Conservation (phyloP, 1,140 invertebrate species). For the Macrotrachela quadricornifera region DNA sequence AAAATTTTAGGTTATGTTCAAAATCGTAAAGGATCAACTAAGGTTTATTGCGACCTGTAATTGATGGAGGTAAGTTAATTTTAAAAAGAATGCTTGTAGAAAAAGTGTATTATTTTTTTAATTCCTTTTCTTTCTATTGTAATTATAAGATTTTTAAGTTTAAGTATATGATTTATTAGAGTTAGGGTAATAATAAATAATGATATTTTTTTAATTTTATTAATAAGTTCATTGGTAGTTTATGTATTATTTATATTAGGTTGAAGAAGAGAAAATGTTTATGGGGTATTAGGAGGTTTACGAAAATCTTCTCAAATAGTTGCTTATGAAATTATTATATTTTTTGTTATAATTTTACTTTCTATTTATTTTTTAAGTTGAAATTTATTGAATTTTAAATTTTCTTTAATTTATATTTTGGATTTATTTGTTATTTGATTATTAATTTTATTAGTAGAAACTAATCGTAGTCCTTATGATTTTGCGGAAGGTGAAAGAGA, state of each 20-base stretch:
- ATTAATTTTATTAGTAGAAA: constrained; percentile 41
- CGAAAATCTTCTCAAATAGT: constrained; percentile 42
- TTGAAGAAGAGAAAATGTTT: constrained; percentile 44
- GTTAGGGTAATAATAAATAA: constrained; percentile 30
- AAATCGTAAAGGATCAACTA: constrained; percentile 46
- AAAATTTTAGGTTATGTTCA: constrained; percentile 45
- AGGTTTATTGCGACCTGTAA: constrained; percentile 43
- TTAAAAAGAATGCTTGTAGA: constrained; percentile 37
- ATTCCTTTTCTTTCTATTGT: constrained; percentile 37
- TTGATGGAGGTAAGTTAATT: constrained; percentile 45
- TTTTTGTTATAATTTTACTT: constrained; percentile 35
- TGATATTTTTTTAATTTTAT: constrained; percentile 34
- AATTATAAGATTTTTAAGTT: constrained; percentile 35
- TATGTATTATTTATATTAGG: constrained; percentile 37
- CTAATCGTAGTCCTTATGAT: constrained; percentile 53
- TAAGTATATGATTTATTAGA: constrained; percentile 31
- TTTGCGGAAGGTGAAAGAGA: constrained; percentile 50
- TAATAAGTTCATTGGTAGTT: constrained; percentile 35
- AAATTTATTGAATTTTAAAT: constrained; percentile 22
- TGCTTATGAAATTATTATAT: constrained; percentile 44
- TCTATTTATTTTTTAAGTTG: constrained; percentile 27
- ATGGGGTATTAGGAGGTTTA: constrained; percentile 40
- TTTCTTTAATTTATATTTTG: constrained; percentile 30
- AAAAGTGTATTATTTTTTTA: constrained; percentile 35
- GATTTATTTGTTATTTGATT: constrained; percentile 36